Base-by-base conservation (phyloP, 2,888 invertebrate species). In the Incurvaria masculella region DNA sequence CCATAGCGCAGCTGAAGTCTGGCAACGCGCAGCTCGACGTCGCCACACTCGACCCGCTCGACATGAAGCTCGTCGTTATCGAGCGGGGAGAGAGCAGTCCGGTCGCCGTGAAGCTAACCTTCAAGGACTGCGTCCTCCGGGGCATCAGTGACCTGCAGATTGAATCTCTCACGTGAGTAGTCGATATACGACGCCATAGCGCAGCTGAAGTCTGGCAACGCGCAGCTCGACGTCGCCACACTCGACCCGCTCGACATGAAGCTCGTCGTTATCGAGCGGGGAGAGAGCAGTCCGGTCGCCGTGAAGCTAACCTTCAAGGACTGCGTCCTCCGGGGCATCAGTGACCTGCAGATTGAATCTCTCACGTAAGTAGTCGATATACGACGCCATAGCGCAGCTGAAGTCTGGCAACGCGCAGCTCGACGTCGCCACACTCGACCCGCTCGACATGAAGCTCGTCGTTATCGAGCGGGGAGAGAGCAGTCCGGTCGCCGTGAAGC, bases 131-230 rank as follows among this genome's bases (percentile, higher is more conserved):
- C 14, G 46, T 48, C 19, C 14, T 54, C 8, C 38, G 20, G 11
- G 54, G 54, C 16, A 14, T 54, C 6, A 27, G 17, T 2, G 20
- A 41, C 20, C 45, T 45, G 5, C 42, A 46, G 14, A 21, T 50
- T 5, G 45, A 49, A 5, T 23, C 26, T 16, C 11, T 51, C 26
- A 48, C n/a, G 54, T 54, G 43, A 50, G 52, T 48, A n/a, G n/a
- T n/a, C n/a, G n/a, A n/a, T n/a, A n/a, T 51, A 57, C 26, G 49
- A 54, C 41, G 52, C 58, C 4, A 40, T 60, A 10, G 27, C 47
- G 6, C 47, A 57, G 26, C 45, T 62, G 23, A 17, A 48, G 18
- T 49, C 50, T 2, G 60, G 59, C 53, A 50, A 57, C 53, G 33
- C 21, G 16, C 53, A 51, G 4, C 17, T 52, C 1, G 49, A 49